Base-by-base conservation (phyloP, 2,113 vertebrate species). In the Penelope pileata region DNA sequence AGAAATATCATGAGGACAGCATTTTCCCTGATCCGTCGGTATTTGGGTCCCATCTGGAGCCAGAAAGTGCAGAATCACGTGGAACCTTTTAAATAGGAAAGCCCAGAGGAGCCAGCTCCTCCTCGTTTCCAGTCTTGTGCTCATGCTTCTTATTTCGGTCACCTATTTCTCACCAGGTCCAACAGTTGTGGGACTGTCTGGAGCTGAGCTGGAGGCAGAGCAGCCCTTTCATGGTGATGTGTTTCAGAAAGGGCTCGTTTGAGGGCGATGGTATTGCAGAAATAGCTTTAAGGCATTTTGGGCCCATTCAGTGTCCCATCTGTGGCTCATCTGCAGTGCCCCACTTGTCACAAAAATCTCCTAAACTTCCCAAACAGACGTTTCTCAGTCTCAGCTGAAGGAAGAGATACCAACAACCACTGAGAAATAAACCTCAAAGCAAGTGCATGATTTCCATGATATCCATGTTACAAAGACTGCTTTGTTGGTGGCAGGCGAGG, bases 41-140 rank as follows among this genome's bases (percentile, higher is more conserved):
- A 86, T 96, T 90, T 91, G 90, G 91, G 90, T 94, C 90, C 91
- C 91, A 90, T 94, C 79, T 96, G 90, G 75, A 88, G 82, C 51
- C 94, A 94, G 80, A 90, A 93, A 90, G 10, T 72, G 79, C 88
- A 72, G 73, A 51, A 88, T 91, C 88, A 75, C 1, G 0, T 58
- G 79, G 42, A 56, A 6, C 2, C 0, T 83, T 86, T 83, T 84
- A 93, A 91, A 74, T 6, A 88, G 56, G 76, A 83, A 60, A 16
- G 69, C n/a, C 72, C 48, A 0, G 1, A 91, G 76, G 18, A 92
- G 17, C 17, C 82, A 83, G 12, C 54, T 95, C 38, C 72, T 73
- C 16, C 54, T 94, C 79, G 50, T 30, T 83, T 43, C 21, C 12
- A 12, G 50, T 74, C 64, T n/a, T 53, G 29, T 64, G 23, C 30